Base-by-base conservation (phyloP, 2,888 invertebrate genomes). In the Hartigia nigra region DNA sequence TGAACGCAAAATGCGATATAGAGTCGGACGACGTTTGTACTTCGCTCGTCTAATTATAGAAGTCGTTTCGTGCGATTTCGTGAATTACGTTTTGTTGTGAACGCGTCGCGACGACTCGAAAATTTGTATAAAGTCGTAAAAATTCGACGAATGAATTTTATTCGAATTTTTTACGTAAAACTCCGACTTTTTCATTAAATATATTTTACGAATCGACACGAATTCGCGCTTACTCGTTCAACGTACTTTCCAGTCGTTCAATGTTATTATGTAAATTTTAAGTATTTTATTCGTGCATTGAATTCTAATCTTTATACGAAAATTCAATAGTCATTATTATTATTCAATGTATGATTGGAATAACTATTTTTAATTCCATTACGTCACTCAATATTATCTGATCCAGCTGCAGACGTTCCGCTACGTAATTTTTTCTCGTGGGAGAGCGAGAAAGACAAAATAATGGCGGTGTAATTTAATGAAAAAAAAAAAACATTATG, bases 31-130 rank as follows among this genome's bases (percentile, higher is more conserved):
- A 55, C 55, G 55, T 55, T 23, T 55, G 55, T 9, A 55, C 1
- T 75, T 69, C 37, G 75, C 55, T 12, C 34, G 12, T 55, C 85
- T 87, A 86, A 86, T 82, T 84, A 84, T 87, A 87, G 86, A 79
- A 37, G 77, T 78, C 78, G 76, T 74, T 80, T 79, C 76, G 74
- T 74, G 23, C 39, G 39, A 55, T 55, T 23, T 55, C 39, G 0
- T 9, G 1, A n/a, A n/a, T n/a, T 9, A 55, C 9, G 9, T 55
- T 55, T 9, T 23, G 23, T 35, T 35, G 35, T 9, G 9, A 9
- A 35, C 35, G 35, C 35, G 35, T 23, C 9, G 55, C 55, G 55
- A 2, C 55, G 9, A 23, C 2, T 1, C 55, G 55, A 9, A 55
- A 55, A 55, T 0, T 9, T 23, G 23, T 23, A 23, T 23, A 0